These are phyloP conservation scores for Castor canadensis DNA, from an alignment of 2,113 vertebrate genomes.

Conservation along the genomic window DNA sequence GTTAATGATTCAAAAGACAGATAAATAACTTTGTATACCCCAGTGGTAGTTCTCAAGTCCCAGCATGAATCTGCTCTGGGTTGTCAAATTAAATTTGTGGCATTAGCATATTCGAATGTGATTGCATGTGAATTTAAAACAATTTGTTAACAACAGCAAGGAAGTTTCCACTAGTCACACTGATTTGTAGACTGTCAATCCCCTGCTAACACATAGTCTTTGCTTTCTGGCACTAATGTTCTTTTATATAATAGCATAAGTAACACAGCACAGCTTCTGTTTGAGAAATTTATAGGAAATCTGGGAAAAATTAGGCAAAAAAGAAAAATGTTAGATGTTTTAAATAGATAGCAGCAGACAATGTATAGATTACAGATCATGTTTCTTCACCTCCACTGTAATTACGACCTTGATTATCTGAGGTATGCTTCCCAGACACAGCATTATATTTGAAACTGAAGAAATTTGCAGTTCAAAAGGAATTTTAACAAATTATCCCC, in stretches of 20 bases:
- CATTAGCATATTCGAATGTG: conserved; percentile 40
- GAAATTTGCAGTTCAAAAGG: conserved; percentile 49
- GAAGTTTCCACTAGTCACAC: background rate
- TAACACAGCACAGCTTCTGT: background rate
- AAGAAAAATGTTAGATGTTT: background rate
- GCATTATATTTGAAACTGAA: conserved; percentile 17
- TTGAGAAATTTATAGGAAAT: conserved; percentile 2
- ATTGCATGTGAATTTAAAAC: background rate
- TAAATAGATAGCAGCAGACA: background rate
- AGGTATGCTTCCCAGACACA: background rate
- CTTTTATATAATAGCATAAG: background rate
- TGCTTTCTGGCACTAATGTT: background rate
- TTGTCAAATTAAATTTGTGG: conserved; percentile 44
- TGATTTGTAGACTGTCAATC: background rate
- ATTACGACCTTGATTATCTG: conserved; percentile 25
- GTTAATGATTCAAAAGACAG: background rate
- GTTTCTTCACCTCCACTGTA: background rate
- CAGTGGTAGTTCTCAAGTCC: background rate
- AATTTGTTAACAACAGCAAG: conserved; percentile 44
- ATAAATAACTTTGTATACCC: background rate
- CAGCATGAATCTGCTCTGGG: background rate
- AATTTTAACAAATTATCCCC: conserved; percentile 46
- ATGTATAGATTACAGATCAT: background rate
- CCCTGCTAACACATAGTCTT: conserved; percentile 15
- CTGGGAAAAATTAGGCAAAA: background rate